A percentile compares a stretch with the other conserved stretches of the same genome.
Evolutionary conservation across 2,888 invertebrate species (phyloP).

Genomic region (Gibbula magus): DNA sequence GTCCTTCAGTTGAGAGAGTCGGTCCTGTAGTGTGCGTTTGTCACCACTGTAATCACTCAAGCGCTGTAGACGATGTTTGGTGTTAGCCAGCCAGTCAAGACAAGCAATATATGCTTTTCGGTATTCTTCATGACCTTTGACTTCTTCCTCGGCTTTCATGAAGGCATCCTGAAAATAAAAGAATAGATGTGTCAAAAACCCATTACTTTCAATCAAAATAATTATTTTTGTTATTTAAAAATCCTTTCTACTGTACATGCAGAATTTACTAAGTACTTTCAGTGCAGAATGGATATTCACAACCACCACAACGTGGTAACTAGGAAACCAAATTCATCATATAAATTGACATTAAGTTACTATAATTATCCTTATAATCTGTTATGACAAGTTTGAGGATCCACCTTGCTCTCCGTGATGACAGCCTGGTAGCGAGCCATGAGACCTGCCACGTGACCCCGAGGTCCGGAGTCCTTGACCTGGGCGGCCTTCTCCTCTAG

Average conservation of each 20-base stretch:
- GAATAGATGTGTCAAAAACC: not conserved
- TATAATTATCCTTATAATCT: too few species aligned
- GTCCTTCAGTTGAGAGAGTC: conserved; percentile 78
- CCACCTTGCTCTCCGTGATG: conserved; percentile 37
- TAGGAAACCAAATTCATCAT: too few species aligned
- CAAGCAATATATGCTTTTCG: conserved; percentile 64
- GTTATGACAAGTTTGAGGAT: too few species aligned
- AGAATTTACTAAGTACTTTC: too few species aligned
- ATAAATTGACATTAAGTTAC: too few species aligned
- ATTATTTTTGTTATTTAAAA: not conserved
- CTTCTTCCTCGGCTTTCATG: conserved; percentile 84
- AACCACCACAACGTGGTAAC: too few species aligned
- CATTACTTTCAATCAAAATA: not conserved
- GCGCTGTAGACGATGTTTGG: conserved; percentile 89
- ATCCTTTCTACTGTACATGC: too few species aligned
- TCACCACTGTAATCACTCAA: conserved; percentile 90
- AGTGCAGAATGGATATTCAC: too few species aligned
- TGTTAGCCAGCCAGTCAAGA: conserved; percentile 85
- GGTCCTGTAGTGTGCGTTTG: conserved; percentile 86
- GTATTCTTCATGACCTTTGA: conserved; percentile 85
- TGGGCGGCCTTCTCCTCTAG: conserved; percentile 92
- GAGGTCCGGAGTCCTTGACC: conserved; percentile 87
- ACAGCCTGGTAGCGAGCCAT: conserved; percentile 55
- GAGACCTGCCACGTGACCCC: conserved; percentile 74
- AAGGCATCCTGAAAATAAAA: conserved; percentile 82